Evolutionary conservation across 2,888 invertebrate genomes (phyloP), one percentile per base, ranked within the genome.

Genomic region (Diachrysia chrysitis): DNA sequence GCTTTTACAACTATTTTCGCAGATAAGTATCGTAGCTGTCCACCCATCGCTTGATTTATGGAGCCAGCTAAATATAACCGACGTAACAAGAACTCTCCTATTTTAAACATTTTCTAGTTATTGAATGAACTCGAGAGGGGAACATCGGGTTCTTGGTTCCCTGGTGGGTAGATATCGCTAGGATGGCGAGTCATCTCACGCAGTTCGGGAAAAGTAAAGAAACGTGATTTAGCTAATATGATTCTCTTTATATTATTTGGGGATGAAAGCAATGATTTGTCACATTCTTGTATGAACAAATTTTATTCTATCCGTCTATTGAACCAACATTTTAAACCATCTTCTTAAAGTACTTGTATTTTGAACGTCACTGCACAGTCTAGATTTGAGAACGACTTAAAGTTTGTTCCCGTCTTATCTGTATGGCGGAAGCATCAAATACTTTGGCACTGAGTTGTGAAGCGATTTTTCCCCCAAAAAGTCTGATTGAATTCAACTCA

Each of bases 31-130:
- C 86, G 79, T 75, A 79, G 82, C 85, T 87, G 89, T 90, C 91
- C 90, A 81, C 89, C 90, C 87, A 85, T 85, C 76, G 74, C 81
- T 86, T 88, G 91, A 91, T 91, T 90, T 91, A 91, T 91, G 80
- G 85, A 84, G 81, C 83, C 79, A 66, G 78, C 79, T 66, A 79
- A 78, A 78, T 72, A 76, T 69, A 77, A 79, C 79, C 77, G 72
- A 71, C 68, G 63, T 73, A 77, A 77, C 63, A 71, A 67, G 77
- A 85, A 70, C 83, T 75, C 74, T 76, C 68, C 56, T 63, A 76
- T 76, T 84, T 83, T 81, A 68, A 83, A 84, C 79, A 76, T 71
- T 57, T 66, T 76, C 58, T 73, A 66, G 66, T 63, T 71, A 63
- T 71, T 63, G 61, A 71, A 73, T 68, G 70, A 58, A 59, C 17